phyloP scores from a whole-genome alignment of 2,888 invertebrate genomes.

The Himalopsyche tibetana region DNA sequence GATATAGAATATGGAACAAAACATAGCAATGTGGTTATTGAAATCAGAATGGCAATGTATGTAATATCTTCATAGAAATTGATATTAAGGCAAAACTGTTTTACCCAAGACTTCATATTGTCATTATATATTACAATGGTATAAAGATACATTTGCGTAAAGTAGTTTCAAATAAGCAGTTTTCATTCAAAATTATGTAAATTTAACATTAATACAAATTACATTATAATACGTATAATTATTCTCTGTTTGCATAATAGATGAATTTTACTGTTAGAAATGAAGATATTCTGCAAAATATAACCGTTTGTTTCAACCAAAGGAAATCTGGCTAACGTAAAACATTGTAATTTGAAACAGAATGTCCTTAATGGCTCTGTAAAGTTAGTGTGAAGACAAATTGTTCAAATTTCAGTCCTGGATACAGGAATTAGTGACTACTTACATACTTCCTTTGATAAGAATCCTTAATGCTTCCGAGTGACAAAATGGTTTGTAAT shows the following conservation, averaged over 20 bases:
- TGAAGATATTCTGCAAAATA: constrained; percentile 2
- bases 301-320: neutral
- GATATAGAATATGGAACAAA: no score
- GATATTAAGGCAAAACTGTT: no score
- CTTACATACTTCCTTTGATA: constrained; percentile 26
- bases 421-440: neutral
- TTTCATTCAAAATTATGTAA: no score
- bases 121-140: no score
- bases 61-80: no score
- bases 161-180: no score
- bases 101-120: no score
- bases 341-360: constrained; percentile 18
- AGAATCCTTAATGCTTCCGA: neutral
- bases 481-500: constrained; percentile 25
- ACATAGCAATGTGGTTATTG: no score
- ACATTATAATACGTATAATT: neutral
- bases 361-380: neutral
- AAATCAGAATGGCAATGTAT: no score
- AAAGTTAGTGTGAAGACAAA: constrained; percentile 9
- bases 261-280: neutral
- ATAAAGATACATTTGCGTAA: no score
- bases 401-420: constrained; percentile 4
- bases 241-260: neutral
- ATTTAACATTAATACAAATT: no score
- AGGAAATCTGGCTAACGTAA: neutral